These are phyloP conservation scores for Podarcis siculus DNA, from an alignment of 2,797 vertebrate species.

Conservation along the genomic window DNA sequence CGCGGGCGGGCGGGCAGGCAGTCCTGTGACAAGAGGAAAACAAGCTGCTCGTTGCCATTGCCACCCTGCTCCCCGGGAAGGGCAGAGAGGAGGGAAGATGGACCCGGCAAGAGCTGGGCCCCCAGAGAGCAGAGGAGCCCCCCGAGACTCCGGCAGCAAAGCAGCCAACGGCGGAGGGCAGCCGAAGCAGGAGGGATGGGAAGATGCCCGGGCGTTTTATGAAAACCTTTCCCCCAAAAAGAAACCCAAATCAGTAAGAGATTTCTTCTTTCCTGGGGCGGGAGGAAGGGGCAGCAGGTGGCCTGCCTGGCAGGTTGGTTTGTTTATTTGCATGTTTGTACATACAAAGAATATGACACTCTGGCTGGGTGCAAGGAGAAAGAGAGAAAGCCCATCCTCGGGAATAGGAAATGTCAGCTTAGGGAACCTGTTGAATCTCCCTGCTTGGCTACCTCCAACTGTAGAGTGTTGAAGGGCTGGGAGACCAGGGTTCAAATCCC, in stretches of 20 bases:
- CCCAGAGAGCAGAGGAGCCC: background rate
- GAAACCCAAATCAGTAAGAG: constrained; percentile 90
- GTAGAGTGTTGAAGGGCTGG: background rate
- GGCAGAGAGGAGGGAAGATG: constrained; percentile 1
- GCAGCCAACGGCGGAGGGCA: constrained; percentile 33
- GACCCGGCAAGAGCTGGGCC: background rate
- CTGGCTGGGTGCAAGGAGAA: background rate
- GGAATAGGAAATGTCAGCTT: background rate
- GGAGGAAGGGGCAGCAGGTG: background rate
- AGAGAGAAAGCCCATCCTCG: background rate
- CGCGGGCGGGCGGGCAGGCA: too few relatives aligned
- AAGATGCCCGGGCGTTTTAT: constrained; percentile 77
- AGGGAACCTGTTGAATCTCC: background rate
- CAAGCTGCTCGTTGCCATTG: background rate
- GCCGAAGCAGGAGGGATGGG: constrained; percentile 59
- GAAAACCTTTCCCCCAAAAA: constrained; percentile 80
- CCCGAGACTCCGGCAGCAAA: constrained; percentile 7
- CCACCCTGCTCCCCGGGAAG: background rate
- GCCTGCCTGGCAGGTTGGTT: background rate
- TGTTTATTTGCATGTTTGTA: background rate
- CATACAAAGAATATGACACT: background rate
- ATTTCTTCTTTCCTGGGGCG: background rate
- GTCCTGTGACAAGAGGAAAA: background rate
- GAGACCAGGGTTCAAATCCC: background rate
- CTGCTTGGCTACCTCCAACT: background rate